phyloP scores from a whole-genome alignment of 2,888 invertebrate genomes.

The Dolomedes plantarius region DNA sequence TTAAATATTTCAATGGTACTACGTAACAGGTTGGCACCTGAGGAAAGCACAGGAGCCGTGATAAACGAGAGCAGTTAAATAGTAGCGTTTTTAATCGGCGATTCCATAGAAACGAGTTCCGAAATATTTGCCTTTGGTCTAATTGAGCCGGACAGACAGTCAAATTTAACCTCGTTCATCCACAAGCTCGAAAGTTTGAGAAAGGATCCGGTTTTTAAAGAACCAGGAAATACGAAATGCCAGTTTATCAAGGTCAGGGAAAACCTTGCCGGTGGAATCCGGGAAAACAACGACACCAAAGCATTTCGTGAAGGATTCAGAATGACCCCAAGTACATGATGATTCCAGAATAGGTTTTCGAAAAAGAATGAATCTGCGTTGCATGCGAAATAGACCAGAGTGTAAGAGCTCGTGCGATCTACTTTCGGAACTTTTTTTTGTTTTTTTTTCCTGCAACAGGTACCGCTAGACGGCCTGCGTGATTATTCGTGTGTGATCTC shows the following conservation, averaged over 20 bases:
- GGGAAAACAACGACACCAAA: constrained; percentile 42
- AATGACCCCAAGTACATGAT: constrained; percentile 48
- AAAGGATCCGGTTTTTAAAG: constrained; percentile 47
- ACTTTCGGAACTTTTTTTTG: constrained; percentile 27
- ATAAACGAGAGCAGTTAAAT: constrained; percentile 39
- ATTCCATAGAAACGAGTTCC: constrained; percentile 5
- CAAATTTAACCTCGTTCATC: constrained; percentile 29
- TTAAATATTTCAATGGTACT: not conserved
- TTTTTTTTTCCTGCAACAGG: constrained; percentile 36
- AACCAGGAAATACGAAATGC: constrained; percentile 60
- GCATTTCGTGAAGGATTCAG: constrained; percentile 29
- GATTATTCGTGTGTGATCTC: constrained; percentile 60
- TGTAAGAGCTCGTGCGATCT: constrained; percentile 53
- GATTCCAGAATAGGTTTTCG: constrained; percentile 14
- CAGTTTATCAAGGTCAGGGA: constrained; percentile 68
- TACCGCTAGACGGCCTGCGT: constrained; percentile 55
- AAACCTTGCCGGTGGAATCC: constrained; percentile 49
- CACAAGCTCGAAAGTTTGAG: constrained; percentile 4
- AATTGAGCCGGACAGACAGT: constrained; percentile 46
- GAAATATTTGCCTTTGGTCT: not conserved
- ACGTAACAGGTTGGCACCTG: constrained; percentile 6
- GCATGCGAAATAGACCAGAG: constrained; percentile 45
- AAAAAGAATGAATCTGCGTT: constrained; percentile 32
- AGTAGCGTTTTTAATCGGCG: constrained; percentile 41
- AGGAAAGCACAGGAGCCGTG: not conserved